Conservation (phyloP, 2,888 invertebrate genomes). For the Pollenia labialis region DNA sequence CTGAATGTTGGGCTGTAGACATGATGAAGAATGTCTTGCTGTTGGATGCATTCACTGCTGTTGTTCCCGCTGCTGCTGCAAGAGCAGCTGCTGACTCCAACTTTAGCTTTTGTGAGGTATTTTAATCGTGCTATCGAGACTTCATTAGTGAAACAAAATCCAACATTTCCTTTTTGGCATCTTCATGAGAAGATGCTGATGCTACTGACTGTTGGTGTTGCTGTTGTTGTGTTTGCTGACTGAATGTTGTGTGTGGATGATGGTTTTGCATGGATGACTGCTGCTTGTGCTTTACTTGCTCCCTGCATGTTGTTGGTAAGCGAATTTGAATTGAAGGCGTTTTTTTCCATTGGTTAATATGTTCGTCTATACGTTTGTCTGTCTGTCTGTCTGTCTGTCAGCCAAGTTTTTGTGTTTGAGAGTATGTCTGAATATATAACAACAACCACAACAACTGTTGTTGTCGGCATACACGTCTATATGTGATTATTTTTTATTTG, state of each 20-base stretch:
- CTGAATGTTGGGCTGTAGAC: slow-evolving; percentile 47
- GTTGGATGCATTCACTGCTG: slow-evolving; percentile 22
- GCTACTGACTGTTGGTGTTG: slow-evolving; percentile 1
- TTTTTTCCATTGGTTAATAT: slow-evolving; percentile 65
- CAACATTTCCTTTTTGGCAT: slow-evolving; percentile 69
- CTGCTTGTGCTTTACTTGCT: slow-evolving; percentile 33
- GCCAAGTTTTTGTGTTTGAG: background rate
- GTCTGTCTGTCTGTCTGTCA: slow-evolving; percentile 29
- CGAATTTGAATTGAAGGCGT: slow-evolving; percentile 78
- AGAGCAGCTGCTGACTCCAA: slow-evolving; percentile 29
- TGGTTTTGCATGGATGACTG: slow-evolving; percentile 56
- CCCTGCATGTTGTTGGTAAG: slow-evolving; percentile 56
- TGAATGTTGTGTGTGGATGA: slow-evolving; percentile 42
- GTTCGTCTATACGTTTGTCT: slow-evolving; percentile 21
- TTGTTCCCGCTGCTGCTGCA: background rate
- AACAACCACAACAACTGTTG: slow-evolving; percentile 37
- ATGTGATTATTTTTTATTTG: slow-evolving; percentile 54
- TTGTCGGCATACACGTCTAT: slow-evolving; percentile 39
- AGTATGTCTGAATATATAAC: slow-evolving; percentile 14
- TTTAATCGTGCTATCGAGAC: slow-evolving; percentile 75
- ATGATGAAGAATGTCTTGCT: slow-evolving; percentile 51
- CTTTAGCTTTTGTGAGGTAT: slow-evolving; percentile 58
- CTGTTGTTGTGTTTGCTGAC: slow-evolving; percentile 17
- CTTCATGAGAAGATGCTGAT: slow-evolving; percentile 57
- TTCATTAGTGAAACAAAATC: slow-evolving; percentile 73